Base-by-base conservation (phyloP, 2,797 vertebrate species). In the Tolypeutes matacus region DNA sequence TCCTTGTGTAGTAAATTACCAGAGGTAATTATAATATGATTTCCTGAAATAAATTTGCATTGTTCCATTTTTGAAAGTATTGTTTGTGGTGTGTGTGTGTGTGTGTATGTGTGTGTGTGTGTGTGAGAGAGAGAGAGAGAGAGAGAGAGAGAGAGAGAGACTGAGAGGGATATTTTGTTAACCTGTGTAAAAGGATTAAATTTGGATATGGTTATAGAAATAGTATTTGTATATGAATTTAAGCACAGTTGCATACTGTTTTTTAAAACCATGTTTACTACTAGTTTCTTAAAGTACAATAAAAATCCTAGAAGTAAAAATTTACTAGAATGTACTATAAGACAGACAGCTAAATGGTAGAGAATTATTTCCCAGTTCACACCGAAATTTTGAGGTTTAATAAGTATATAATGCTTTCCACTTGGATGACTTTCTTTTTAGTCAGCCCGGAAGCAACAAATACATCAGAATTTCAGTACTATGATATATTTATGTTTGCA, bases 141-240 rank as follows among this genome's bases (percentile, higher is more conserved):
- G 46, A 46, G 46, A 9, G 46, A 46, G 46, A 46, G 46, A 46
- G 46, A 46, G 46, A 46, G 46, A 46, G 46, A 46, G 11, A 46
- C 11, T 46, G 46, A 46, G 46, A 46, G 46, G 46, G 46, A 46
- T 1, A 83, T 90, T 81, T 56, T 75, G 3, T 81, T 84, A 58
- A 51, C 77, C 1, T 1, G 0, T 67, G 0, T 31, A 27, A 95
- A 95, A 95, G 53, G 18, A 82, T 34, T n/a, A 56, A n/a, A 86
- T 82, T 96, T 96, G 58, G 87, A 17, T 46, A 23, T 56, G 51
- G 31, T 87, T 46, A 46, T 46, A 46, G 46, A 46, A 76, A 89
- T 97, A 94, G 36, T 96, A 81, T 82, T 97, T 96, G 97, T 97
- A 94, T 96, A 69, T 97, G 95, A 96, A 95, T 64, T 95, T 95